Percentiles rank a stretch among this genome's conserved stretches.
Evolutionary conservation across 1,140 invertebrate genomes (phyloP).

Genomic region (Dryas iulia): DNA sequence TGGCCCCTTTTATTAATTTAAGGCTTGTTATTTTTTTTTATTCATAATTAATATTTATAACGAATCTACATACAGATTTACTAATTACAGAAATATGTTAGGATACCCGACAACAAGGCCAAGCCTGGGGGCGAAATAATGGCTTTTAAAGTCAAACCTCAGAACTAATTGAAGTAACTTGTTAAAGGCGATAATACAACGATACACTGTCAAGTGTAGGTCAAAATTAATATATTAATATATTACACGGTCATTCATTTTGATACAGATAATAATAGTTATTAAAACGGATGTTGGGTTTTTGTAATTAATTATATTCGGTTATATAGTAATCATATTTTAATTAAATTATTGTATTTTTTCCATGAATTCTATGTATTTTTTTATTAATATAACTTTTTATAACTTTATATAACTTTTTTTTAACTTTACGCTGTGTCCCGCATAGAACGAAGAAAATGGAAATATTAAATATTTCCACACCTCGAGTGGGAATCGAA

Average conservation of each 20-base stretch:
- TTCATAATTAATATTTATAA: too few species aligned
- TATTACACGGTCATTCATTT: conserved; percentile 3
- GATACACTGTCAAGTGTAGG: conserved; percentile 16
- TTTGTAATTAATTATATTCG: neutral
- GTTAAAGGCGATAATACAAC: conserved; percentile 15
- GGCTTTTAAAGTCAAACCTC: conserved; percentile 10
- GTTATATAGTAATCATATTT: neutral
- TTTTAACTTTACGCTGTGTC: too few species aligned
- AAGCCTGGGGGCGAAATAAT: conserved; percentile 6
- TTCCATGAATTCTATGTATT: too few species aligned
- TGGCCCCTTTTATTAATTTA: too few species aligned
- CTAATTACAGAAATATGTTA: neutral
- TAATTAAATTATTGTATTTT: too few species aligned
- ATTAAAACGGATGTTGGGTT: neutral
- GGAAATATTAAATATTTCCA: too few species aligned
- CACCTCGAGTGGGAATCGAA: too few species aligned
- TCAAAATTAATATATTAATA: conserved; percentile 14
- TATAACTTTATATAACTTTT: too few species aligned
- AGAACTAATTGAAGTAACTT: conserved; percentile 22
- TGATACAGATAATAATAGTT: neutral
- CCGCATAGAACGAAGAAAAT: too few species aligned
- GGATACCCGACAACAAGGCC: conserved; percentile 3
- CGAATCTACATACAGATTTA: neutral
- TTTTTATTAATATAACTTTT: too few species aligned
- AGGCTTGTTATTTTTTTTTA: too few species aligned